Conservation (phyloP, 2,888 invertebrate genomes). For the Microctonus aethiopoides region DNA sequence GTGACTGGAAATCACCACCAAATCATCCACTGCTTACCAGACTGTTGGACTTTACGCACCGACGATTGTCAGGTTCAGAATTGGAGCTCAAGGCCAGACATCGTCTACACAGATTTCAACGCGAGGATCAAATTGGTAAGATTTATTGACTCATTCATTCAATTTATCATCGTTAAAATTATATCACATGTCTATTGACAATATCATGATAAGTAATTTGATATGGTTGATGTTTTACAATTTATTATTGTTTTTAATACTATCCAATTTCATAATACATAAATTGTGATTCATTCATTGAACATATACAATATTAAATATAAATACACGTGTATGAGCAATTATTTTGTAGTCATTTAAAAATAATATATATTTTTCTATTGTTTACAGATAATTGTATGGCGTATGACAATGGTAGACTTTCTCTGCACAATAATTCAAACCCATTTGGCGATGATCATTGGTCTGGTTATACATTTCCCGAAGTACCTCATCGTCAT, state of each 20-base stretch:
- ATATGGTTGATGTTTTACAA: not conserved
- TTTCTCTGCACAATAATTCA: conserved; percentile 54
- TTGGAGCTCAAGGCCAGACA: conserved; percentile 81
- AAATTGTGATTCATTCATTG: no score
- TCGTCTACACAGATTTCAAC: conserved; percentile 79
- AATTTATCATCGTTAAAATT: not conserved
- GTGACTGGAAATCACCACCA: conserved; percentile 87
- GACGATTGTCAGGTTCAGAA: conserved; percentile 85
- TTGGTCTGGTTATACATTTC: conserved; percentile 79
- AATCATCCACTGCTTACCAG: conserved; percentile 82
- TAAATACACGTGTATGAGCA: no score
- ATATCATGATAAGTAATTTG: conserved; percentile 2
- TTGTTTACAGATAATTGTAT: conserved; percentile 62
- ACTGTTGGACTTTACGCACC: conserved; percentile 87
- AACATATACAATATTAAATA: not conserved
- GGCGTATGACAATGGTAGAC: conserved; percentile 71
- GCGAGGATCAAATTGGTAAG: conserved; percentile 68
- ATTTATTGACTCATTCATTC: conserved; percentile 7
- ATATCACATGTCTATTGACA: conserved; percentile 3
- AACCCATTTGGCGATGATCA: conserved; percentile 66
- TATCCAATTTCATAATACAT: no score
- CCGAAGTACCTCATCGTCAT: conserved; percentile 86
- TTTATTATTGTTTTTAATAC: not conserved
- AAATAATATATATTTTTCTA: not conserved
- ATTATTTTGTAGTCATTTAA: no score